These are phyloP conservation scores for Bombus superbus DNA, from an alignment of 1,140 invertebrate genomes.

Conservation along the genomic window DNA sequence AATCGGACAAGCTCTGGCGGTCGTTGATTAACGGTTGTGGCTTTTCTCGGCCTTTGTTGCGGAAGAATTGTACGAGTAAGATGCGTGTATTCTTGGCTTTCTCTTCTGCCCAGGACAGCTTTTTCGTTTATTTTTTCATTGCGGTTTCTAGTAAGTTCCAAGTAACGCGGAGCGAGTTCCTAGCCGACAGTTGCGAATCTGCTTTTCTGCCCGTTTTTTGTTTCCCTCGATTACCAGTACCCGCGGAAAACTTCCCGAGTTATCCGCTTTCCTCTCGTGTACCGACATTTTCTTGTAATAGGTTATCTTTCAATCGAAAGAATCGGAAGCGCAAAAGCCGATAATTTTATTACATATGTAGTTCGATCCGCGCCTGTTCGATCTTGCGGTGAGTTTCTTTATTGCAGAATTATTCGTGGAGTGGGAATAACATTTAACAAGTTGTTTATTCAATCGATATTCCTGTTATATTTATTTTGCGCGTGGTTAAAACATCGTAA, in stretches of 20 bases:
- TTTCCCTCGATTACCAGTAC: neutral
- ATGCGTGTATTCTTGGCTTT: conserved; percentile 1
- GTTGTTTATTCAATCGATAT: too few relatives aligned
- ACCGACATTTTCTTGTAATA: neutral
- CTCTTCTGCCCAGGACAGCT: neutral
- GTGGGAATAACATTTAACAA: too few relatives aligned
- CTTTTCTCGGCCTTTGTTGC: conserved; percentile 17
- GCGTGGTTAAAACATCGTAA: neutral
- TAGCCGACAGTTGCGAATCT: neutral
- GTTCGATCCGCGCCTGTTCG: neutral
- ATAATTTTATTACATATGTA: neutral
- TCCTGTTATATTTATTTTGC: too few relatives aligned
- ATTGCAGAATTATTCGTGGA: too few relatives aligned
- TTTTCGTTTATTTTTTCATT: conserved; percentile 3
- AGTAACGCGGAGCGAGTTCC: neutral
- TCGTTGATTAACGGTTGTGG: conserved; percentile 35
- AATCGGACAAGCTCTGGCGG: neutral
- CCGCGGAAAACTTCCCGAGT: neutral
- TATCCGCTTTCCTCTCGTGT: neutral
- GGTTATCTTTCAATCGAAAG: neutral
- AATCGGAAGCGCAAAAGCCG: neutral
- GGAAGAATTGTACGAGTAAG: conserved; percentile 1
- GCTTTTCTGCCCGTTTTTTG: neutral
- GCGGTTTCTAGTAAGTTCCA: neutral
- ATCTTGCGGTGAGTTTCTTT: conserved; percentile 4